Evolutionary conservation across 1,140 invertebrate genomes (phyloP).

Genomic region (Plectrocnemia conspersa): DNA sequence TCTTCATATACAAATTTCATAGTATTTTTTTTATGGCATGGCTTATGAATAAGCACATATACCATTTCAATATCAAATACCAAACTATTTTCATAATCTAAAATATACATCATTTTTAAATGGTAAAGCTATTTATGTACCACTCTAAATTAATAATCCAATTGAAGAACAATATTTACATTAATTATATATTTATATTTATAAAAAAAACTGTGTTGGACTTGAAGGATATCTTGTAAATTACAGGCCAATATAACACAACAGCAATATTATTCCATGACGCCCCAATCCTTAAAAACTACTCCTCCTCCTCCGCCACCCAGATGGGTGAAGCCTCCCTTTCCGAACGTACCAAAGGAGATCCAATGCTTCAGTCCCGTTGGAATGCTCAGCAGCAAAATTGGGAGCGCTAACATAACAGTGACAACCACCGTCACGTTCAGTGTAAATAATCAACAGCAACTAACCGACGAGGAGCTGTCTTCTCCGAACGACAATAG

Average conservation of each 20-base stretch:
- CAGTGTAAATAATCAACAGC: conserved; percentile 61
- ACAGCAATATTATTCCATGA: conserved; percentile 37
- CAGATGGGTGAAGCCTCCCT: conserved; percentile 60
- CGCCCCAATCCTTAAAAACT: conserved; percentile 44
- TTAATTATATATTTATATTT: neutral
- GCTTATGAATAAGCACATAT: too few species aligned
- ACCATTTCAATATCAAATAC: too few species aligned
- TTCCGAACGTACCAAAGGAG: conserved; percentile 54
- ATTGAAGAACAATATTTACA: too few species aligned
- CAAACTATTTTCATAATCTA: too few species aligned
- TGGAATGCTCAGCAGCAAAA: conserved; percentile 47
- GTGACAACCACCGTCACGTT: conserved; percentile 80
- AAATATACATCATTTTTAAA: too few species aligned
- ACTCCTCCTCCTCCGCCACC: conserved; percentile 58
- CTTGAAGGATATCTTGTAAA: conserved; percentile 24
- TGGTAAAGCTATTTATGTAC: too few species aligned
- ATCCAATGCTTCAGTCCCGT: conserved; percentile 45
- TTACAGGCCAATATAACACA: conserved; percentile 54
- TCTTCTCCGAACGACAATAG: conserved; percentile 28
- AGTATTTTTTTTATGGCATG: too few species aligned
- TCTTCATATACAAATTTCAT: too few species aligned
- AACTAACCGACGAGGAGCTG: conserved; percentile 24
- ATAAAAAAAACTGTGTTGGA: too few species aligned
- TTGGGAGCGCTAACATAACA: conserved; percentile 61
- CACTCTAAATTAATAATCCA: too few species aligned